A percentile compares a stretch with the other conserved stretches of the same genome.
Conservation (phyloP, 2,113 vertebrate genomes). For the rat (Rattus norvegicus) region DNA sequence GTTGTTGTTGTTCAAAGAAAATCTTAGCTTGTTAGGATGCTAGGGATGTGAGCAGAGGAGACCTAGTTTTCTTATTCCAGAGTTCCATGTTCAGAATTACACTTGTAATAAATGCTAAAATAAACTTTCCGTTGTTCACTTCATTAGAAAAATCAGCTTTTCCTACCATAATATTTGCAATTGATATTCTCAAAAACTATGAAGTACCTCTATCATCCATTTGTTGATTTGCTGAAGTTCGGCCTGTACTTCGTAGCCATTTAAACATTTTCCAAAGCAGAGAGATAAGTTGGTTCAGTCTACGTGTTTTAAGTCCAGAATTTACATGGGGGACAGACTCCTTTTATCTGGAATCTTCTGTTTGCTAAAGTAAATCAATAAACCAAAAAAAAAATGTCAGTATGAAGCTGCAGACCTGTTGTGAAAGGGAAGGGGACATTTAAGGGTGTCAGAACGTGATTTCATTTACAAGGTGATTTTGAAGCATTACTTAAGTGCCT, state of each 20-base stretch:
- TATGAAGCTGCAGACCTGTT: slow-evolving; percentile 29
- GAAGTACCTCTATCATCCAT: slow-evolving; percentile 65
- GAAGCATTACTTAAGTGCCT: slow-evolving; percentile 39
- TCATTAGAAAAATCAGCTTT: slow-evolving; percentile 76
- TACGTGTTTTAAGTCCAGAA: slow-evolving; percentile 16
- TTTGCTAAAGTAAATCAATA: slow-evolving; percentile 17
- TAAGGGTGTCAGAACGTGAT: slow-evolving; percentile 27
- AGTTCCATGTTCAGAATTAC: slow-evolving; percentile 20
- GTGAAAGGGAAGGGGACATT: not conserved
- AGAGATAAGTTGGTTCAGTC: not conserved
- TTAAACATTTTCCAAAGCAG: slow-evolving; percentile 31
- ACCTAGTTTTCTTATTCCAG: slow-evolving; percentile 44
- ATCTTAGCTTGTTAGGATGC: not conserved
- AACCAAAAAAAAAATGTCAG: not conserved
- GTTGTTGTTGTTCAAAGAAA: not conserved
- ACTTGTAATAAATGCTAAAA: slow-evolving; percentile 66
- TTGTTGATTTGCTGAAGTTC: slow-evolving; percentile 74
- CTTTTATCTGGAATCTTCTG: slow-evolving; percentile 58
- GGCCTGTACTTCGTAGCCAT: slow-evolving; percentile 40
- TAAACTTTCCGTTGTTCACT: slow-evolving; percentile 53
- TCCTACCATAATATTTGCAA: slow-evolving; percentile 72
- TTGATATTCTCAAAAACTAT: slow-evolving; percentile 71
- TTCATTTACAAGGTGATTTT: slow-evolving; percentile 56
- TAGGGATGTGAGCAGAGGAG: slow-evolving; percentile 58
- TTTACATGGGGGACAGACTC: not conserved